Evolutionary conservation across 2,113 vertebrate species (phyloP), one percentile per base, ranked within the genome.

Genomic region (Anolis sagrei): DNA sequence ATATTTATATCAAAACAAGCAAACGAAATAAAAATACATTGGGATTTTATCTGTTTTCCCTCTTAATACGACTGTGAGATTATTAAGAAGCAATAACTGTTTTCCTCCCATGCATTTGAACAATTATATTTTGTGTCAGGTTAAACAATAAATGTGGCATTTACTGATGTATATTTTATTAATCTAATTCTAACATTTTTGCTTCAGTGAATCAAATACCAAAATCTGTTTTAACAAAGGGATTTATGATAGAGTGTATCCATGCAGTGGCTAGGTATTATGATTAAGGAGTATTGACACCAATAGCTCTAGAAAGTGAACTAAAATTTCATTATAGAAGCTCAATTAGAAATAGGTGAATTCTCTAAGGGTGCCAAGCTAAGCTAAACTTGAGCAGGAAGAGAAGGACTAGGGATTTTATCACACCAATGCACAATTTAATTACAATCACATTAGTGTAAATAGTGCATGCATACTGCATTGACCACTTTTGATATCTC

Each of bases 181-280:
- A 51, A 11, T 73, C 49, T 29, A 76, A 76, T 64, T 29, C 74
- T 86, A 51, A 54, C 68, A 48, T 73, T 86, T n/a, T 78, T 80
- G 5, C 64, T 78, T 77, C 74, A 51, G 16, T 64, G 66, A 19
- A 51, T 81, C 54, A 80, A 86, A 86, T 81, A 34, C 32, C 8
- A 51, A 49, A 86, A 51, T 34, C 29, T 80, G 34, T 64, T 81
- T 19, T 61, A 64, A 49, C 25, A 79, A 75, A 21, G 23, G 14
- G 9, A 86, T 75, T 58, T 51, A 80, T 80, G 13, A 58, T 58
- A 58, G 54, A 58, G 13, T 58, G 54, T 18, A 58, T 16, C 3
- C 54, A 58, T 58, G 54, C 54, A 58, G 54, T 18, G 18, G 54
- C 54, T 58, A 58, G 54, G 54, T 16, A 58, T 58, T 18, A 58